Percentiles rank a stretch among this genome's conserved stretches.
These are phyloP conservation scores for Halocynthia roretzi DNA, from an alignment of 23 tunicate genomes.

Conservation along the genomic window DNA sequence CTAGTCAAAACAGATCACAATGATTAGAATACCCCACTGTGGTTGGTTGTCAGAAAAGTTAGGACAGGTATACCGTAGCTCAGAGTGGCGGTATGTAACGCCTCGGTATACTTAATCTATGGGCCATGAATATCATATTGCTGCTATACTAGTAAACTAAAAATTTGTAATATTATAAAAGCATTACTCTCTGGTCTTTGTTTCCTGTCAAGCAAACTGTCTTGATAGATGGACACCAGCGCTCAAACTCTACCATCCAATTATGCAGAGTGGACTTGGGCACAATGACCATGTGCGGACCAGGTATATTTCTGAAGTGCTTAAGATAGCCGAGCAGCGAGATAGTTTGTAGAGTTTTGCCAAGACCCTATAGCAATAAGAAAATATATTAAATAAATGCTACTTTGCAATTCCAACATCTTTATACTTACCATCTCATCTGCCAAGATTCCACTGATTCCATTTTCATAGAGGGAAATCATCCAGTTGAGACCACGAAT, in stretches of 20 bases:
- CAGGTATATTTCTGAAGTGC: slow-evolving; percentile 85
- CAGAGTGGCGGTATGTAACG: no score
- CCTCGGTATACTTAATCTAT: no score
- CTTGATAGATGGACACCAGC: slow-evolving; percentile 96
- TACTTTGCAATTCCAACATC: neutral
- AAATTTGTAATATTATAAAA: no score
- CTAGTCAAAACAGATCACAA: slow-evolving; percentile 11
- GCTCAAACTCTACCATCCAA: slow-evolving; percentile 84
- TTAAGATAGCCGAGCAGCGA: slow-evolving; percentile 91
- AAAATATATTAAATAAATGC: neutral
- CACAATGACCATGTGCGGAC: slow-evolving; percentile 98
- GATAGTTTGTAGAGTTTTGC: slow-evolving; percentile 95
- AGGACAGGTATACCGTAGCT: no score
- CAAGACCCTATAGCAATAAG: slow-evolving; percentile 55
- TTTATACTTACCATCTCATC: slow-evolving; percentile 85
- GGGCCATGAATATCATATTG: no score
- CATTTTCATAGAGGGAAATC: slow-evolving; percentile 95
- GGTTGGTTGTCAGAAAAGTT: no score
- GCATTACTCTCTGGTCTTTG: slow-evolving; percentile 83
- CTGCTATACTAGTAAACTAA: no score
- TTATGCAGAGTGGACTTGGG: slow-evolving; percentile 92
- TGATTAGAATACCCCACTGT: no score
- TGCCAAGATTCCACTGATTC: slow-evolving; percentile 96
- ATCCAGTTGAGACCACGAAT: slow-evolving; percentile 96
- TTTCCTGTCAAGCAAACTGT: slow-evolving; percentile 72